Conservation (phyloP, 1,140 invertebrate genomes). For the Procambarus clarkii region DNA sequence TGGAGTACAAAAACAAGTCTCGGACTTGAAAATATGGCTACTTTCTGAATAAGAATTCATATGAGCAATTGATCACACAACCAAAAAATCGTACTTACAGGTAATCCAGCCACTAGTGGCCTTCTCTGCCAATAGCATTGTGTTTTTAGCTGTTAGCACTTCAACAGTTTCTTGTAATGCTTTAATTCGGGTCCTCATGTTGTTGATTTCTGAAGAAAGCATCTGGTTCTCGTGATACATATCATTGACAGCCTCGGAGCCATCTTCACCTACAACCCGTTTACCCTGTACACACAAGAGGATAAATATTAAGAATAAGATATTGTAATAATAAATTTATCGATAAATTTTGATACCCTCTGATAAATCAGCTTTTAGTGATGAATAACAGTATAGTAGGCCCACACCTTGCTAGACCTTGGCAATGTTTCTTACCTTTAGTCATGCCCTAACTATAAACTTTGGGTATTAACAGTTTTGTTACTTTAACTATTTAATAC, state of each 20-base stretch:
- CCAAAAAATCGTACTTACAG: conserved; percentile 73
- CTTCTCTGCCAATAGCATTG: conserved; percentile 87
- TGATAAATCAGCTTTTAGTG: too few species aligned
- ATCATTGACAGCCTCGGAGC: conserved; percentile 91
- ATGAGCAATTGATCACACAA: too few species aligned
- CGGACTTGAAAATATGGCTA: too few species aligned
- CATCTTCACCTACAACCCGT: conserved; percentile 89
- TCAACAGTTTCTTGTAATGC: conserved; percentile 96
- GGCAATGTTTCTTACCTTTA: too few species aligned
- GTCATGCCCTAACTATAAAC: too few species aligned
- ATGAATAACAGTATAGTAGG: too few species aligned
- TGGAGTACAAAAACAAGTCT: too few species aligned
- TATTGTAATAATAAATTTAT: background rate
- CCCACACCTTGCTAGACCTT: too few species aligned
- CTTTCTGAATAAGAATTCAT: too few species aligned
- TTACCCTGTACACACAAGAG: conserved; percentile 83
- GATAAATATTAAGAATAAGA: background rate
- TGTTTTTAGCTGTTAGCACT: conserved; percentile 86
- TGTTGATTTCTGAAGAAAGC: conserved; percentile 90
- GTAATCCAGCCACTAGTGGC: conserved; percentile 83
- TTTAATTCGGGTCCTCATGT: conserved; percentile 90
- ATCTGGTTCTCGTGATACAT: conserved; percentile 98
- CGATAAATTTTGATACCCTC: background rate
- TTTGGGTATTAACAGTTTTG: too few species aligned
- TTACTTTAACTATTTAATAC: too few species aligned